phyloP scores from a whole-genome alignment of 2,113 vertebrate genomes.

The Gnathonemus echidnorhynchus region DNA sequence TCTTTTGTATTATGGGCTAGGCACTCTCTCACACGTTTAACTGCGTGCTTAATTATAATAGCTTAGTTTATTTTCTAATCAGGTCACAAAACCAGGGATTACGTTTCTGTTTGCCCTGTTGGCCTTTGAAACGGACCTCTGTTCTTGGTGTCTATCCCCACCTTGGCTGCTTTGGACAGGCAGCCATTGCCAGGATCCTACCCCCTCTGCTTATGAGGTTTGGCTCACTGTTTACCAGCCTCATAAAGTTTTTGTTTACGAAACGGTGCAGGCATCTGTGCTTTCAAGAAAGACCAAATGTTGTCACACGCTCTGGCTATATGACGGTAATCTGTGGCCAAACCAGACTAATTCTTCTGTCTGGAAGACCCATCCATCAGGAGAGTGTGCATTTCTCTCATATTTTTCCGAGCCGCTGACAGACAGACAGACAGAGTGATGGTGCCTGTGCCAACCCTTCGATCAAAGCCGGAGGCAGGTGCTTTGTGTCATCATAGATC shows the following conservation, averaged over 20 bases:
- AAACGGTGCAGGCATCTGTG: neutral
- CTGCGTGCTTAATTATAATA: neutral
- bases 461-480: neutral
- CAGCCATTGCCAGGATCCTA: neutral
- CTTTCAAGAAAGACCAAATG: neutral
- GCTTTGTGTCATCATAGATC: neutral
- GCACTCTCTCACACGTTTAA: neutral
- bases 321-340: neutral
- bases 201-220: neutral
- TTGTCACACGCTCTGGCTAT: neutral
- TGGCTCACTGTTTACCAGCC: neutral
- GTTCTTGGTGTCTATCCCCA: neutral
- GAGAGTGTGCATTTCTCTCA: neutral
- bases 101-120: neutral
- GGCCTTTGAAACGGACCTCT: neutral
- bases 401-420: neutral
- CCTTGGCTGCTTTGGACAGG: neutral
- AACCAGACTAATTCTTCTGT: neutral
- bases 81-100: neutral
- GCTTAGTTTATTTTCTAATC: neutral
- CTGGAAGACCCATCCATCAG: neutral
- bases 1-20: neutral
- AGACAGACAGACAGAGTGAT: neutral
- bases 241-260: neutral
- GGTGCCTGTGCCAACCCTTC: neutral